Evolutionary conservation across 2,113 vertebrate genomes (phyloP).

Genomic region (Cinclus mexicanus): DNA sequence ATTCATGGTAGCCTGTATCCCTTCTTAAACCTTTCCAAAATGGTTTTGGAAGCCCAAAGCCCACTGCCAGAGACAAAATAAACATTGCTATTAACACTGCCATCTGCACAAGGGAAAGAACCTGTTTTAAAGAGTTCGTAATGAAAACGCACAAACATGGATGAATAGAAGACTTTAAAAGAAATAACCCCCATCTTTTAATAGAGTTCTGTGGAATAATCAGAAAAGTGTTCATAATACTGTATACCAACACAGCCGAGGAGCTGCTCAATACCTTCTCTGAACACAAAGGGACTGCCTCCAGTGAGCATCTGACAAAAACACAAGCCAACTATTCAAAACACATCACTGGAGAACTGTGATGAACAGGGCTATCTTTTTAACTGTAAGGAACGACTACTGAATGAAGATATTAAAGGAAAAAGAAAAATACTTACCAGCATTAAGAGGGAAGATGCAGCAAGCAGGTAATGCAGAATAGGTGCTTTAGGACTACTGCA

Average conservation of each 20-base stretch:
- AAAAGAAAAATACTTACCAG: constrained; percentile 21
- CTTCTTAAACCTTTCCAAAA: constrained; percentile 14
- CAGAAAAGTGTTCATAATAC: constrained; percentile 20
- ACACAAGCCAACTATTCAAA: neutral
- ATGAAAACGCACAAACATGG: neutral
- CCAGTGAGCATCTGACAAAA: neutral
- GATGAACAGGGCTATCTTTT: neutral
- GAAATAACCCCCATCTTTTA: neutral
- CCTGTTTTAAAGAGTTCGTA: neutral
- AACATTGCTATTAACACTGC: constrained; percentile 4
- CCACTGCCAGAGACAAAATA: neutral
- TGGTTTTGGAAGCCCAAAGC: constrained; percentile 24
- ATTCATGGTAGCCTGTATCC: neutral
- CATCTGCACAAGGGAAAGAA: neutral
- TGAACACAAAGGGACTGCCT: neutral
- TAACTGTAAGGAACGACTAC: neutral
- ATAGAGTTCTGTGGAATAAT: neutral
- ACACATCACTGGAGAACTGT: neutral
- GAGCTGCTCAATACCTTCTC: constrained; percentile 31
- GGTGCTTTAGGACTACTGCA: neutral
- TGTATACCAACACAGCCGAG: constrained; percentile 12
- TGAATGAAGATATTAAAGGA: neutral
- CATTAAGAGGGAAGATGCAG: neutral
- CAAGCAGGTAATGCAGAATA: constrained; percentile 6
- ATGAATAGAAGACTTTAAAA: neutral